Base-by-base conservation (phyloP, 2,113 vertebrate genomes). In the Columba janthina region DNA sequence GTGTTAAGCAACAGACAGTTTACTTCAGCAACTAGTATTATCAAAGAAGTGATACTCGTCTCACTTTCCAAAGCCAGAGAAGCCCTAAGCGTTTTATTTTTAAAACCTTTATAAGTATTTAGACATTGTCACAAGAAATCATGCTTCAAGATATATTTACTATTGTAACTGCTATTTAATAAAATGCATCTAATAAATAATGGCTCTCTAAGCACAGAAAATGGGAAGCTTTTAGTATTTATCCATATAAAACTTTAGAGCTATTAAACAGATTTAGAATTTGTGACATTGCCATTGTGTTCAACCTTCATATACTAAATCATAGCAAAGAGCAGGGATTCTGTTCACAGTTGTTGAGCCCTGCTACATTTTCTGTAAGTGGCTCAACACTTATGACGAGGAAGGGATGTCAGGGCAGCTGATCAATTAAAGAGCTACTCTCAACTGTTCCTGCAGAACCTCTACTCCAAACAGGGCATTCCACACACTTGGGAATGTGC, bases 61-160 rank as follows among this genome's bases (percentile, higher is more conserved):
- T 90, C 85, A 83, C 78, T 92, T 96, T 89, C 65, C 67, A 94
- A 90, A 91, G 66, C 38, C 82, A 88, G 73, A 89, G 42, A 77
- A 74, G 34, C 58, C 44, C 54, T 18, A 70, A 90, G 71, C 61
- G 48, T 82, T 95, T 92, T 82, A 71, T 95, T 94, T 97, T 92
- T 50, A 72, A 94, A 94, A 93, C 24, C 16, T 46, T 62, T 82
- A 6, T 32, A 61, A 89, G 36, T 83, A 70, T 75, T 94, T 94
- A 73, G 51, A 69, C 71, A 66, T 88, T 83, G 81, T 93, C 75
- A 94, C 53, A 91, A 56, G 67, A 94, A 76, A 91, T 88, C 46
- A 32, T 66, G 16, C 85, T 94, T 70, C 51, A 78, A 94, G 91
- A 91, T 91, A 42, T 29, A 75, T 88, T 94, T 93, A 51, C 53